Percentiles rank a stretch among this genome's conserved stretches.
Evolutionary conservation across 2,113 vertebrate genomes (phyloP).

Genomic region (Pterophyllum scalare): DNA sequence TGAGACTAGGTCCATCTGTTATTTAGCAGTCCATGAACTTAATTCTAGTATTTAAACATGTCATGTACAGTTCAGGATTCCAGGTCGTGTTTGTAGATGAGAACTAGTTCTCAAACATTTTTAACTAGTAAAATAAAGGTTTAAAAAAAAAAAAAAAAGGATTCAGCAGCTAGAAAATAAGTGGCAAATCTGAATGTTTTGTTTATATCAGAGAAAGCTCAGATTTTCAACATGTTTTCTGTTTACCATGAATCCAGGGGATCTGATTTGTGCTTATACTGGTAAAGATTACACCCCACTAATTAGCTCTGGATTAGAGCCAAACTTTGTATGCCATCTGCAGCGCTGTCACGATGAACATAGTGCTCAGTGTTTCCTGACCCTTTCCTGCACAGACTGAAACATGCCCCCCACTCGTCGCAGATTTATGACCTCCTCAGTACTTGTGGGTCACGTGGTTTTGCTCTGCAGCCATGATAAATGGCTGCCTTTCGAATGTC

Average conservation of each 20-base stretch:
- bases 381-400: slow-evolving; percentile 51
- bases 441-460: slow-evolving; percentile 27
- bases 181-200: neutral
- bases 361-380: slow-evolving; percentile 60
- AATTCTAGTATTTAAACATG: neutral
- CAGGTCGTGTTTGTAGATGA: no score
- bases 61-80: neutral
- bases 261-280: slow-evolving; percentile 32
- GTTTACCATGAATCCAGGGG: slow-evolving; percentile 13
- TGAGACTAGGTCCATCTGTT: neutral
- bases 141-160: no score
- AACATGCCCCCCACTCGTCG: slow-evolving; percentile 50
- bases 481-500: slow-evolving; percentile 56
- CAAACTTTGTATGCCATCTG: slow-evolving; percentile 52
- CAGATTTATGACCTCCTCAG: slow-evolving; percentile 66
- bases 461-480: slow-evolving; percentile 51
- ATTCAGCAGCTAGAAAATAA: neutral
- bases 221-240: neutral
- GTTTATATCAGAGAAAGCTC: neutral
- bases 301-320: slow-evolving; percentile 54
- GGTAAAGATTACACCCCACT: slow-evolving; percentile 31
- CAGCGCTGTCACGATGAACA: slow-evolving; percentile 56
- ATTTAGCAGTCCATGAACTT: neutral
- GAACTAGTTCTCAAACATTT: no score
- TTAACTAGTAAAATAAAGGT: no score